Evolutionary conservation across 2,888 invertebrate species (phyloP), one percentile per base, ranked within the genome.

Genomic region (Cabera pusaria): DNA sequence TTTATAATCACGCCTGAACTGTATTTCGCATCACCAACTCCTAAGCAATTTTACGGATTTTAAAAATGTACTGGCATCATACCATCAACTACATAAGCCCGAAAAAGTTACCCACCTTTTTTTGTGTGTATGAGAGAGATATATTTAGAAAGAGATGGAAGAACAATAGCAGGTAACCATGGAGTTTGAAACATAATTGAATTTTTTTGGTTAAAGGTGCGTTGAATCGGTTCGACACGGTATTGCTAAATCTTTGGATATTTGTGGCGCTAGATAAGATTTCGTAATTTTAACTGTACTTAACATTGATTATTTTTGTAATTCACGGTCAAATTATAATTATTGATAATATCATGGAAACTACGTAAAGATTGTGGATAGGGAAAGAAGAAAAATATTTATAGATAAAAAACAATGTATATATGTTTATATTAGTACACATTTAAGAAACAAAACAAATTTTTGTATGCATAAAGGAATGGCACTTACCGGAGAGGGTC

Each of bases 121-220:
- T 41, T 28, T 37, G 54, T 53, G 52, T 61, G 59, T 59, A 47
- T 55, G 35, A 6, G 8, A 26, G 9, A 25, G 22, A 22, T 16
- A n/a, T n/a, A n/a, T n/a, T n/a, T n/a, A 20, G 55, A 60, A 39
- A 36, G 54, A 41, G 60, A 68, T 26, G 47, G 57, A 65, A 57
- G 51, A 63, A 75, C 76, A 75, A 75, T 68, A 52, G 66, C 77
- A 78, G 77, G 77, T 78, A 77, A 65, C 22, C 10, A 28, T n/a
- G 33, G 21, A 25, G 19, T 28, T 2, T 14, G 25, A 3, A 20
- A n/a, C n/a, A 23, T 45, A 51, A 51, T 56, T 38, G 49, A 56
- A 64, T 3, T 49, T 34, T 42, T 34, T 29, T 29, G 40, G 26
- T 44, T 34, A 41, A n/a, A 40, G 45, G 46, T 46, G 49, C 37